phyloP scores from a whole-genome alignment of 2,797 vertebrate genomes.

The Gymnoscopelus microlampas region DNA sequence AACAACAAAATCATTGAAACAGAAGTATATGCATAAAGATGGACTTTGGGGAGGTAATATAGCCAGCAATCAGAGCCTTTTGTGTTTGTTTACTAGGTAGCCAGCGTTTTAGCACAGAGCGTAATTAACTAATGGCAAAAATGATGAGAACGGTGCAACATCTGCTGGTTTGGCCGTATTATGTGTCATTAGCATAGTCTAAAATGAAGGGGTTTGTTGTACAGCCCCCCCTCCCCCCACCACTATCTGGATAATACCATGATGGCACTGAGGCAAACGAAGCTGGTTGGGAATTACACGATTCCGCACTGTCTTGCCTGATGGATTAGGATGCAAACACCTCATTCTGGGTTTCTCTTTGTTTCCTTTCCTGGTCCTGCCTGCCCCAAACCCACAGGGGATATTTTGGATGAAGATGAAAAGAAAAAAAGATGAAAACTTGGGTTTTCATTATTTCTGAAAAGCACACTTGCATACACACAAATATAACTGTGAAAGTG shows the following conservation, averaged over 20 bases:
- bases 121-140: conserved; percentile 44
- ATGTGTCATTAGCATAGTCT: conserved; percentile 63
- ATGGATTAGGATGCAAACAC: conserved; percentile 69
- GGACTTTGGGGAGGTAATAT: conserved; percentile 29
- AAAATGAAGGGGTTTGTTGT: conserved; percentile 53
- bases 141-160: conserved; percentile 52
- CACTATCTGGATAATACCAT: conserved; percentile 45
- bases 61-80: conserved; percentile 31
- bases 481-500: neutral
- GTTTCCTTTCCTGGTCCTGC: conserved; percentile 62
- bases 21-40: conserved; percentile 21
- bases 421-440: conserved; percentile 23
- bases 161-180: conserved; percentile 72
- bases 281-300: conserved; percentile 48
- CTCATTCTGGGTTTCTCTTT: conserved; percentile 56
- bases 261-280: conserved; percentile 34
- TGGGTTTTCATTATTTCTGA: conserved; percentile 46
- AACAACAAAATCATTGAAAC: conserved; percentile 33
- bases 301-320: conserved; percentile 41
- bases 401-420: conserved; percentile 62
- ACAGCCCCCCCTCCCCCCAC: conserved; percentile 6
- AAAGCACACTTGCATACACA: conserved; percentile 2
- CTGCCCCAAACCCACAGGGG: conserved; percentile 53
- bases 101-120: conserved; percentile 23
- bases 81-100: conserved; percentile 32